Evolutionary conservation across 2,888 invertebrate species (phyloP).

Genomic region (Drosophila austrosaltans): DNA sequence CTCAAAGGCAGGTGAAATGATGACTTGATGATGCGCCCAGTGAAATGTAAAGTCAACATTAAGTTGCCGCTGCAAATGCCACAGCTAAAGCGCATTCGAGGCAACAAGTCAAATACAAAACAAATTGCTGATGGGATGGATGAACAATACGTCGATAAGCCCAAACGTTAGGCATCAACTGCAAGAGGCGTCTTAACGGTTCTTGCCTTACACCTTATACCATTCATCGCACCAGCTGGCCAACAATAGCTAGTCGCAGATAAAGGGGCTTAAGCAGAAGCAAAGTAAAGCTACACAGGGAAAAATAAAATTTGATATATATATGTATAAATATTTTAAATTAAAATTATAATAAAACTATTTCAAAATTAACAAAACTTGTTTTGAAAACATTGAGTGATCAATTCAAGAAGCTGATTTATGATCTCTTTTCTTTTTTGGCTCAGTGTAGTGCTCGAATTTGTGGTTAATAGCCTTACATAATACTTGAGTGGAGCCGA

Average conservation of each 20-base stretch:
- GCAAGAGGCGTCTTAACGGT: slow-evolving; percentile 64
- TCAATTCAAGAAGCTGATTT: too few species aligned
- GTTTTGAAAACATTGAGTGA: too few species aligned
- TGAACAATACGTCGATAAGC: slow-evolving; percentile 55
- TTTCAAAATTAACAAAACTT: too few species aligned
- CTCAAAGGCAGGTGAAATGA: slow-evolving; percentile 23
- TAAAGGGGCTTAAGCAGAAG: slow-evolving; percentile 35
- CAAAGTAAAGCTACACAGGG: neutral
- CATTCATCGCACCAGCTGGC: slow-evolving; percentile 28
- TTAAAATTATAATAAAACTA: too few species aligned
- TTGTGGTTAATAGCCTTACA: slow-evolving; percentile 68
- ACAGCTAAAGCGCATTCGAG: slow-evolving; percentile 36
- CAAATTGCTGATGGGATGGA: slow-evolving; percentile 32
- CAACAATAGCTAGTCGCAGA: slow-evolving; percentile 38
- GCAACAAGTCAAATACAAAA: slow-evolving; percentile 44
- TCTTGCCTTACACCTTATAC: slow-evolving; percentile 18
- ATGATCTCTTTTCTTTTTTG: neutral
- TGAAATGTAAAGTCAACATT: slow-evolving; percentile 32
- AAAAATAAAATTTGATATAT: neutral
- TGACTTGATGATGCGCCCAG: slow-evolving; percentile 33
- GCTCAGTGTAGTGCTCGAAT: slow-evolving; percentile 25
- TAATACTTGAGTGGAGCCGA: slow-evolving; percentile 61
- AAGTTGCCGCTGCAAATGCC: slow-evolving; percentile 5
- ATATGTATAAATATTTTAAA: neutral
- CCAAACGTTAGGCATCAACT: slow-evolving; percentile 41